Evolutionary conservation across 2,797 vertebrate genomes (phyloP).

Genomic region (Ptychadena robeensis): DNA sequence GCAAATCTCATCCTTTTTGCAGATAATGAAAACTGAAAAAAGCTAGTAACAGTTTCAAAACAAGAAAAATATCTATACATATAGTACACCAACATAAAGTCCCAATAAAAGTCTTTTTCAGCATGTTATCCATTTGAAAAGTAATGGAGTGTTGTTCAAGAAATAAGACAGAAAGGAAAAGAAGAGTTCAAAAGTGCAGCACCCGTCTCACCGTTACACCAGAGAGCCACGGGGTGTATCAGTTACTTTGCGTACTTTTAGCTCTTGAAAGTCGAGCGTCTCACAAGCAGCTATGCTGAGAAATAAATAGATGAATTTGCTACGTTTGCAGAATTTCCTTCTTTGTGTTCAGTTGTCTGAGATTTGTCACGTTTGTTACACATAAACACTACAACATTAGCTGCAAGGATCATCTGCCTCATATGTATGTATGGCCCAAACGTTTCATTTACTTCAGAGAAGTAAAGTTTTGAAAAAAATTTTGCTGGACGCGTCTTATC

Average conservation of each 20-base stretch:
- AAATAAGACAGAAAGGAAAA: slow-evolving; percentile 29
- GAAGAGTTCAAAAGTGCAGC: slow-evolving; percentile 48
- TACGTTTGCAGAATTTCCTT: slow-evolving; percentile 4
- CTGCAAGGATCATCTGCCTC: not conserved
- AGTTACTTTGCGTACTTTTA: slow-evolving; percentile 36
- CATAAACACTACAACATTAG: not conserved
- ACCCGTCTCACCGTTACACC: slow-evolving; percentile 10
- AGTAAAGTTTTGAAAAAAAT: too few relatives aligned
- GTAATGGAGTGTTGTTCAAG: not conserved
- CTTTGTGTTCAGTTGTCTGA: not conserved
- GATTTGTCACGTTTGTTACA: not conserved
- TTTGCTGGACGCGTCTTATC: too few relatives aligned
- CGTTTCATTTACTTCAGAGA: too few relatives aligned
- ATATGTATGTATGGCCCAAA: too few relatives aligned
- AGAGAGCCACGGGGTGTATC: slow-evolving; percentile 26
- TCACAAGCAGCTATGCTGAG: slow-evolving; percentile 23
- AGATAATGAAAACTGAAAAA: not conserved
- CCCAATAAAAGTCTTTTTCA: too few relatives aligned
- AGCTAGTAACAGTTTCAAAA: not conserved
- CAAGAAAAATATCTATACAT: not conserved
- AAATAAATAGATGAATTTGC: slow-evolving; percentile 1
- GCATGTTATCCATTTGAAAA: too few relatives aligned
- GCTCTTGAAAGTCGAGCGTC: slow-evolving; percentile 28
- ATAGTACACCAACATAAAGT: too few relatives aligned
- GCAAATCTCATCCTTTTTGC: not conserved